phyloP scores from a whole-genome alignment of 2,797 vertebrate species.

The Gobio occitaniae region DNA sequence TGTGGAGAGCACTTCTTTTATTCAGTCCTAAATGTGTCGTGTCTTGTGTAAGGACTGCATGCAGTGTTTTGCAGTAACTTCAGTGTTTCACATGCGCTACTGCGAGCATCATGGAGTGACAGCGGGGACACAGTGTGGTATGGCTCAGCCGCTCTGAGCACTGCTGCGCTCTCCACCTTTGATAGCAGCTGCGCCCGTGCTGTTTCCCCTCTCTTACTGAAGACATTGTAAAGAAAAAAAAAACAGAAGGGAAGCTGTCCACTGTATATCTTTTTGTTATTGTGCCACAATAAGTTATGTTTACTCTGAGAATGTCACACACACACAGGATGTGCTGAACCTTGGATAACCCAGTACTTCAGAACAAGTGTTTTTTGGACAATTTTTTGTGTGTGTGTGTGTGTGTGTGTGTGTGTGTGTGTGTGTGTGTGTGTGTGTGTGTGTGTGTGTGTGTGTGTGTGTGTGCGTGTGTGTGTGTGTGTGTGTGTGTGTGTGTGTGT shows the following conservation, averaged over 20 bases:
- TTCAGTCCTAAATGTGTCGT: slow-evolving; percentile 3
- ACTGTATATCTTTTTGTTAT: slow-evolving; percentile 41
- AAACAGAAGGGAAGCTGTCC: slow-evolving; percentile 22
- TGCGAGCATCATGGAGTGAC: slow-evolving; percentile 33
- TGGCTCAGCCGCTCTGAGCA: slow-evolving; percentile 41
- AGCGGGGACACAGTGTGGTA: slow-evolving; percentile 34
- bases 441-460: too few relatives aligned
- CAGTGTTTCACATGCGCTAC: slow-evolving; percentile 32
- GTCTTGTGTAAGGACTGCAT: slow-evolving; percentile 2
- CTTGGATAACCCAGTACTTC: slow-evolving; percentile 21
- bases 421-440: too few relatives aligned
- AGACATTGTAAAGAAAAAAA: slow-evolving; percentile 16
- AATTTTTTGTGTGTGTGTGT: too few relatives aligned
- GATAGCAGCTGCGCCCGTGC: slow-evolving; percentile 49
- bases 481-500: too few relatives aligned
- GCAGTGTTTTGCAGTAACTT: slow-evolving; percentile 46
- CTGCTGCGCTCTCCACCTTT: slow-evolving; percentile 50
- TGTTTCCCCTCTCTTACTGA: slow-evolving; percentile 35
- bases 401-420: too few relatives aligned
- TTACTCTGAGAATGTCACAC: slow-evolving; percentile 44
- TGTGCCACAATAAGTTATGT: slow-evolving; percentile 17
- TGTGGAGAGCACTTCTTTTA: slow-evolving; percentile 2
- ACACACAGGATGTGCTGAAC: slow-evolving; percentile 13
- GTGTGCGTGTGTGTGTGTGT: too few relatives aligned
- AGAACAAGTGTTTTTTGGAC: neutral